phyloP scores from a whole-genome alignment of 2,797 vertebrate genomes.

The Gambusia yucatana region DNA sequence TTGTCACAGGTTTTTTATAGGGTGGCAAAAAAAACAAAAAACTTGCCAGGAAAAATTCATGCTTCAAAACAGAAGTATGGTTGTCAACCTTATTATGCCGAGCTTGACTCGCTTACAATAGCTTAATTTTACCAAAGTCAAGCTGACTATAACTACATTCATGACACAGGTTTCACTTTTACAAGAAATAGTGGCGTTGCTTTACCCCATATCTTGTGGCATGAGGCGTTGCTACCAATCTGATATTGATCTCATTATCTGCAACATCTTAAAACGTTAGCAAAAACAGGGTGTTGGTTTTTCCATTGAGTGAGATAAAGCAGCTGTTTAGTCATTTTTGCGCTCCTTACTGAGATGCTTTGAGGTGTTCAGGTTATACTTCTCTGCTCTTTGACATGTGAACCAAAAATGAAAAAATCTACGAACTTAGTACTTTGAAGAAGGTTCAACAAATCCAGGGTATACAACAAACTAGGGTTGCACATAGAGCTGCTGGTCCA shows the following conservation, averaged over 20 bases:
- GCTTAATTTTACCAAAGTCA: not conserved
- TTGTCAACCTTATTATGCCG: not conserved
- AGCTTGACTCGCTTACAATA: not conserved
- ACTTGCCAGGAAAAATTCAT: not conserved
- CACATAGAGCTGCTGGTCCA: not conserved
- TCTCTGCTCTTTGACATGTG: not conserved
- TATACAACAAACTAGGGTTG: not conserved
- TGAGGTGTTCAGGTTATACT: not conserved
- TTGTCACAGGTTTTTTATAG: not conserved
- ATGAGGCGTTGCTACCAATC: not conserved
- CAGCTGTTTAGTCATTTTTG: not conserved
- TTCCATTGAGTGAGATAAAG: not conserved
- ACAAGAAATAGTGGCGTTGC: not conserved
- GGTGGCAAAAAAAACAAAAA: not conserved
- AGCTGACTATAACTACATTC: not conserved
- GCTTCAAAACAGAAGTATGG: not conserved
- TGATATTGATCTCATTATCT: not conserved
- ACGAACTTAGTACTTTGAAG: not conserved
- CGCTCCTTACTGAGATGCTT: not conserved
- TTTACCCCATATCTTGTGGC: not conserved
- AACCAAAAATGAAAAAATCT: not conserved
- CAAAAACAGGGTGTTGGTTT: not conserved
- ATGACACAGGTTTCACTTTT: slow-evolving; percentile 1
- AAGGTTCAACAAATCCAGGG: not conserved
- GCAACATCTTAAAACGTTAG: not conserved